phyloP scores from a whole-genome alignment of 2,888 invertebrate genomes.

The Sclerodermus sp. region DNA sequence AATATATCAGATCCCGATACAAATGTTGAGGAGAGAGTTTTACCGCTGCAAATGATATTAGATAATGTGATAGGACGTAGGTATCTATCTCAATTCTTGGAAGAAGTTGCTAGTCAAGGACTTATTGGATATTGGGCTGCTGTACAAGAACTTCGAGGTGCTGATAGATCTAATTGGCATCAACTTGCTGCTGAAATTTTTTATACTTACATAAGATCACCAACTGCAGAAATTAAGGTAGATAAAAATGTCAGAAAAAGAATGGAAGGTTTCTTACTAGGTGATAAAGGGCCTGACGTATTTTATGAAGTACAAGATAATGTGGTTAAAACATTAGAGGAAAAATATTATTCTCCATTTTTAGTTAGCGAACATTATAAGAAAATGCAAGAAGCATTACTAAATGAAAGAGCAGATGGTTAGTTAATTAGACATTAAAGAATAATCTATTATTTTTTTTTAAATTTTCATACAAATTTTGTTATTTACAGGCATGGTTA shows the following conservation, averaged over 20 bases:
- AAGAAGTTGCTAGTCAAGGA: slow-evolving; percentile 81
- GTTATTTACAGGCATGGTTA: slow-evolving; percentile 30
- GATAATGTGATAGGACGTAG: slow-evolving; percentile 80
- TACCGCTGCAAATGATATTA: slow-evolving; percentile 73
- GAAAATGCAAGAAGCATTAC: slow-evolving; percentile 69
- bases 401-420: slow-evolving; percentile 63
- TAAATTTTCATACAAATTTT: neutral
- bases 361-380: slow-evolving; percentile 84
- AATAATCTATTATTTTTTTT: neutral
- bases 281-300: slow-evolving; percentile 84
- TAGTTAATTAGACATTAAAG: no score
- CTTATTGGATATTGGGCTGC: slow-evolving; percentile 84
- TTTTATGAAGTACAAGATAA: slow-evolving; percentile 85
- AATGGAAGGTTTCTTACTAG: slow-evolving; percentile 85
- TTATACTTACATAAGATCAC: slow-evolving; percentile 83
- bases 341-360: slow-evolving; percentile 87
- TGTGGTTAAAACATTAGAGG: slow-evolving; percentile 78
- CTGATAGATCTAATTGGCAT: slow-evolving; percentile 78
- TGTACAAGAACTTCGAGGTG: slow-evolving; percentile 78
- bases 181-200: slow-evolving; percentile 90
- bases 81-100: slow-evolving; percentile 78
- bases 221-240: slow-evolving; percentile 79
- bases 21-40: slow-evolving; percentile 50
- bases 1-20: slow-evolving; percentile 41
- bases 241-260: slow-evolving; percentile 79